Evolutionary conservation across 2,888 invertebrate species (phyloP).

Genomic region (Chalcis sispes): DNA sequence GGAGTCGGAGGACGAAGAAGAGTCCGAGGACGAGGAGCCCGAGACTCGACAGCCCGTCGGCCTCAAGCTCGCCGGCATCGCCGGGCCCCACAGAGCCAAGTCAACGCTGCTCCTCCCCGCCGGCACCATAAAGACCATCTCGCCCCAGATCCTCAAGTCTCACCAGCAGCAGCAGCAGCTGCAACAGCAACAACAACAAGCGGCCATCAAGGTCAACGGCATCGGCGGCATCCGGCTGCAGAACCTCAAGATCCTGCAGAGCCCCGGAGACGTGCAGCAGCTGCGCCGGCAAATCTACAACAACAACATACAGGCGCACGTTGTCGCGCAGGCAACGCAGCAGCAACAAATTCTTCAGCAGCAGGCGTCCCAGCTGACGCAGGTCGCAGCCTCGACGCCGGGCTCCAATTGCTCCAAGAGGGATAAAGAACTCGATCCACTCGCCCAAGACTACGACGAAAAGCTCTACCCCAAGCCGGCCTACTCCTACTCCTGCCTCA

Average conservation of each 20-base stretch:
- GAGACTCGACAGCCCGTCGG: constrained; percentile 16
- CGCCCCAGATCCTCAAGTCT: constrained; percentile 60
- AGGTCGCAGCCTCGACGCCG: constrained; percentile 24
- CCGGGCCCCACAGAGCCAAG: constrained; percentile 61
- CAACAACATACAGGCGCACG: constrained; percentile 62
- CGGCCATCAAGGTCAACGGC: constrained; percentile 61
- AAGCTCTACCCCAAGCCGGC: constrained; percentile 94
- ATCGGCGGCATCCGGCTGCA: constrained; percentile 69
- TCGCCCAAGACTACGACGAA: constrained; percentile 77
- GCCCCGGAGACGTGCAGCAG: constrained; percentile 66
- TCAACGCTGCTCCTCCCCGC: constrained; percentile 61
- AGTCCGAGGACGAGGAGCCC: constrained; percentile 65
- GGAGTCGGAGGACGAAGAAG: constrained; percentile 59
- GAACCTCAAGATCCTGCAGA: constrained; percentile 70
- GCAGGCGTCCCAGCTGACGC: constrained; percentile 17
- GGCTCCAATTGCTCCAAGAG: constrained; percentile 64
- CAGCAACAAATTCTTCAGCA: constrained; percentile 16
- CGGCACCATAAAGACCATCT: constrained; percentile 63
- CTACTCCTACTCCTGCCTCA: constrained; percentile 98
- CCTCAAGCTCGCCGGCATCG: constrained; percentile 41
- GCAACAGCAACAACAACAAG: constrained; percentile 47
- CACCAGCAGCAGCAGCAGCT: constrained; percentile 57
- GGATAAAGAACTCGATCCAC: constrained; percentile 69
- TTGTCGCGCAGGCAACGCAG: constrained; percentile 1
- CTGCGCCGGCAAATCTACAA: constrained; percentile 73